Base-by-base conservation (phyloP, 1,140 invertebrate species). In the Myzus persicae region DNA sequence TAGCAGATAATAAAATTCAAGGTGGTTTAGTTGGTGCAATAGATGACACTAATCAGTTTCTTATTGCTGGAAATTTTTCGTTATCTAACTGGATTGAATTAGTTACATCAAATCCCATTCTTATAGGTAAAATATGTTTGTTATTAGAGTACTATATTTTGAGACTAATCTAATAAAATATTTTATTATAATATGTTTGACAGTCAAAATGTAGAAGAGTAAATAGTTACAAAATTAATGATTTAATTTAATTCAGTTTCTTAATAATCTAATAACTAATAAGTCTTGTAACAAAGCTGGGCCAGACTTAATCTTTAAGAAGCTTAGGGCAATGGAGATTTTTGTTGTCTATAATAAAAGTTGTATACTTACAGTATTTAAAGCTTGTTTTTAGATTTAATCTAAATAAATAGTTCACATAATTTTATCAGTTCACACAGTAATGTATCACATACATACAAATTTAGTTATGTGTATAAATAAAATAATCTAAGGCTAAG, bases 11-110 rank as follows among this genome's bases (percentile, higher is more conserved):
- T 88, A 96, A 95, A 7, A 94, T 97, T 20, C 96, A 96, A 94
- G 95, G 96, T 92, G 96, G 96, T 93, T 94, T 95, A 89, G 95
- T 95, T 7, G 95, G 95, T 1, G 95, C 95, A 94, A 95, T 96
- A 90, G 94, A 94, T 46, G 94, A 94, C 36, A 84, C 93, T 24
- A 95, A 95, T 48, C 95, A 95, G 11, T 95, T 95, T 42, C 95
- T 96, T 59, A 94, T 95, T 89, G 95, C 95, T 46, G 93, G 94
- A 46, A 96, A 95, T 93, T 96, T 97, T 94, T 96, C 96, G 93
- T 94, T 95, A 44, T 94, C 94, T n/a, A 95, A 95, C 51, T 97
- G 97, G 96, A 96, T 96, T 94, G 95, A 96, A 54, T 95, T 97
- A 20, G 94, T 97, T 76, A 88, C 94, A 94, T 44, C 94, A 94